Percentiles rank a stretch among this genome's conserved stretches.
These are phyloP conservation scores for Melanchra persicariae DNA, from an alignment of 2,888 invertebrate species.

Conservation along the genomic window DNA sequence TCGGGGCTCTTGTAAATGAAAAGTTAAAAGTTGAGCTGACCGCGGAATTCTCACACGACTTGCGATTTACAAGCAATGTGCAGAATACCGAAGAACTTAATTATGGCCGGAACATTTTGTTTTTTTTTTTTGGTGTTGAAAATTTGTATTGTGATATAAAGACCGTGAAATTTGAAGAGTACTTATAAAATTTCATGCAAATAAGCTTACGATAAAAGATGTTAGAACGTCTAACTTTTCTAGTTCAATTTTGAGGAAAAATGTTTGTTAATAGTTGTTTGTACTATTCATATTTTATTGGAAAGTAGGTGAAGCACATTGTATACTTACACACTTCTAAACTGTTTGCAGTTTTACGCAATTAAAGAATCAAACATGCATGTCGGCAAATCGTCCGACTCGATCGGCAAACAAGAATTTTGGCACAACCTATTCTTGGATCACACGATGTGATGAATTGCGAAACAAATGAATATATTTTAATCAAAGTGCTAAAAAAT, in stretches of 20 bases:
- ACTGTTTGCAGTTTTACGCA: conserved; percentile 41
- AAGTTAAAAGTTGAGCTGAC: conserved; percentile 41
- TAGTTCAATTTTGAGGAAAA: background rate
- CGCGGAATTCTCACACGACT: conserved; percentile 31
- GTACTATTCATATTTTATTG: conserved; percentile 18
- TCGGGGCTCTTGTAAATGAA: conserved; percentile 44
- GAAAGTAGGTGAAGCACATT: conserved; percentile 52
- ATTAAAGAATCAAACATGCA: conserved; percentile 44
- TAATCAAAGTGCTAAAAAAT: conserved; percentile 45
- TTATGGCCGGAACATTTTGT: conserved; percentile 25
- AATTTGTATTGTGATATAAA: conserved; percentile 8
- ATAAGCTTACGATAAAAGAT: background rate
- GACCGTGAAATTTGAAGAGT: background rate
- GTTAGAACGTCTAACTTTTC: background rate
- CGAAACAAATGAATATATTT: conserved; percentile 32
- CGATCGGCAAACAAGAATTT: conserved; percentile 31
- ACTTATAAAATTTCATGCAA: background rate
- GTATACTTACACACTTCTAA: conserved; percentile 21
- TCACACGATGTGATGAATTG: conserved; percentile 21
- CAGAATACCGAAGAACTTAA: conserved; percentile 48
- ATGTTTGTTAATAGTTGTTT: background rate
- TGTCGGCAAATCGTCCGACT: conserved; percentile 27
- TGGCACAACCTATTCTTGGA: conserved; percentile 16
- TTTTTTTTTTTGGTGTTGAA: conserved; percentile 23
- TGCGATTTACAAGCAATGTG: conserved; percentile 39